Evolutionary conservation across 2,113 vertebrate species (phyloP), one percentile per base, ranked within the genome.

Genomic region (Macrotus californicus): DNA sequence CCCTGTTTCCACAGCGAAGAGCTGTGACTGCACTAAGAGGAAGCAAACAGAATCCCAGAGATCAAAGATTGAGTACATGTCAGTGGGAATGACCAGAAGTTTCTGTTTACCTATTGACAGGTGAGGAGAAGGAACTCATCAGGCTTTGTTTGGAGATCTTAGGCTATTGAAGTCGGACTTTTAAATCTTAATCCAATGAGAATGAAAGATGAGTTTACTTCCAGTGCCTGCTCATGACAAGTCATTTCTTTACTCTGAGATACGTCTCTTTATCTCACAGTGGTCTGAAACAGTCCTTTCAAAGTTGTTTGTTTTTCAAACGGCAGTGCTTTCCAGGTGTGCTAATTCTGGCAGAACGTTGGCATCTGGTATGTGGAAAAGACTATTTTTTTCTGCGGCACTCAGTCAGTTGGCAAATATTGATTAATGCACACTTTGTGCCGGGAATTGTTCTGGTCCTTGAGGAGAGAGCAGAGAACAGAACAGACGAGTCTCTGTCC

Each of bases 1-100:
- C 97, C 89, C 81, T 56, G 95, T 97, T 98, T 97, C 98, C 98
- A 98, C 98, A 98, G 96, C 98, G 98, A 97, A 98, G 98, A 98
- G 98, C 98, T 98, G 31, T 97, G 96, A 96, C 97, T 97, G 92
- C 98, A 97, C 94, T 48, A 7, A 96, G 93, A 82, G 70, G 93
- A 75, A 50, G 12, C 29, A 54, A 61, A 6, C 29, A 96, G 86
- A 67, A 75, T 92, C 96, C 72, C 86, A 64, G 72, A 2, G 66
- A 77, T 67, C 52, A 93, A 97, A 97, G 70, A 89, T 48, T 43
- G 85, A 97, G 90, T 14, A 93, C 96, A 96, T 79, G 93, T 96
- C 94, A 95, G 59, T 89, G 83, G 96, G 87, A 96, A 93, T 84
- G 97, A 81, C 95, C 89, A 90, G 93, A 94, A 96, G 93, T 95